A percentile compares a stretch with the other conserved stretches of the same genome.
phyloP scores from a whole-genome alignment of 1,140 invertebrate species.

The Notospermus geniculatus region DNA sequence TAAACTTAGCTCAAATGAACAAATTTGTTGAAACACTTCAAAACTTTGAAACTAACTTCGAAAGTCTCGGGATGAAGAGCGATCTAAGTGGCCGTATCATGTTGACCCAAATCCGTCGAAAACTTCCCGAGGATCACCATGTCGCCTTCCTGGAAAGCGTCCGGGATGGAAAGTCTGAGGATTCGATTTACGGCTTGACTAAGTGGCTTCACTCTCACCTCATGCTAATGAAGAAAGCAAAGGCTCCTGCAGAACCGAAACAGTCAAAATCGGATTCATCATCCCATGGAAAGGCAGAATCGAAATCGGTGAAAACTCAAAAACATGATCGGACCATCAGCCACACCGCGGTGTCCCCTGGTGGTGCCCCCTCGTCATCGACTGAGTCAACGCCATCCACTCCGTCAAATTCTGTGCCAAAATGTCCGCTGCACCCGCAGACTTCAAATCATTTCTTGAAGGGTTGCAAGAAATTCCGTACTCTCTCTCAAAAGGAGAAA shows the following conservation, averaged over 20 bases:
- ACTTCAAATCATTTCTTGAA: background rate
- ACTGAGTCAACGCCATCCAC: no score
- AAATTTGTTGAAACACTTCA: conserved; percentile 2
- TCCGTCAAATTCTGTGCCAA: background rate
- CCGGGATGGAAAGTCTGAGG: background rate
- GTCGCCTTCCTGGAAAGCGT: background rate
- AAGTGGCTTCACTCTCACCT: background rate
- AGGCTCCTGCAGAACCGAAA: background rate
- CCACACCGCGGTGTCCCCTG: conserved; percentile 2
- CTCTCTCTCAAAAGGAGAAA: conserved; percentile 5
- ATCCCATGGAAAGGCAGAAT: background rate
- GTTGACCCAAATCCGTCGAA: conserved; percentile 2
- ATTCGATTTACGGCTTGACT: background rate
- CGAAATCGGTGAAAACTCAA: no score
- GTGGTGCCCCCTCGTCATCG: no score
- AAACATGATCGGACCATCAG: no score
- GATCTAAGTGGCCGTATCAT: background rate
- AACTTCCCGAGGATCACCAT: conserved; percentile 2
- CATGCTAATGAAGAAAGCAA: background rate
- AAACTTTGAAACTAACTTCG: background rate
- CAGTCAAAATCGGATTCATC: background rate
- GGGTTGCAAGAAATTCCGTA: conserved; percentile 4
- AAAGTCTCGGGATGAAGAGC: background rate
- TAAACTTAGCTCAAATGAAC: background rate
- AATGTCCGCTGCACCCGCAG: conserved; percentile 8